phyloP scores from a whole-genome alignment of 2,888 invertebrate species.

The Cecidostiba fungosa region DNA sequence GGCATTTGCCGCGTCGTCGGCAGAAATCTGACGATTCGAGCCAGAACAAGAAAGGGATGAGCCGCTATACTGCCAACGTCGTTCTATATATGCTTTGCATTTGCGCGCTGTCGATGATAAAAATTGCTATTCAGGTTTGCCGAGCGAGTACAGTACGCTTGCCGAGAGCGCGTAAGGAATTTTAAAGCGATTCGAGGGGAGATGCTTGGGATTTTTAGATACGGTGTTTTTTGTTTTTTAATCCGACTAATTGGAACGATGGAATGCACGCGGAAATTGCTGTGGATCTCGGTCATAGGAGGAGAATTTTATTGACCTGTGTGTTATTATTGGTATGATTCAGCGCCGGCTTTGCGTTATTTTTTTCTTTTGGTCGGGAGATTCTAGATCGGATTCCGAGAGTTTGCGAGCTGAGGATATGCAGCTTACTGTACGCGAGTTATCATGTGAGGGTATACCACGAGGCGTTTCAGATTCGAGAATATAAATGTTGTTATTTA shows the following conservation, averaged over 20 bases:
- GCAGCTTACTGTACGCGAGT: not conserved
- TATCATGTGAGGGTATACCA: not conserved
- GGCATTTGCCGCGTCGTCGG: not conserved
- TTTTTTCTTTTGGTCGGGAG: not conserved
- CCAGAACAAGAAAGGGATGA: not conserved
- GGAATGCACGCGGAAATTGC: constrained; percentile 43
- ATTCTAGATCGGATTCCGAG: not conserved
- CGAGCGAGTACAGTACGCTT: no score
- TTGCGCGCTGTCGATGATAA: constrained; percentile 23
- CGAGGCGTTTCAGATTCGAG: not conserved
- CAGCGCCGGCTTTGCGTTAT: not conserved
- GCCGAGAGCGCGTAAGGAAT: not conserved
- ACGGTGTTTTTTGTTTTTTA: not conserved
- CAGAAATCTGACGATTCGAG: constrained; percentile 11
- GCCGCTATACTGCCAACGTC: not conserved
- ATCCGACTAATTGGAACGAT: constrained; percentile 21
- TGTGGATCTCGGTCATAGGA: constrained; percentile 3
- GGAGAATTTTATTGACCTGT: not conserved
- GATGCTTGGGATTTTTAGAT: not conserved
- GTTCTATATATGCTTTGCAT: constrained; percentile 24
- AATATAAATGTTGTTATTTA: not conserved
- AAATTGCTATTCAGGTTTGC: constrained; percentile 37
- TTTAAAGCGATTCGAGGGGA: not conserved
- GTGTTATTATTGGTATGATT: not conserved
- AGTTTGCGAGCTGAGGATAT: not conserved